Base-by-base conservation (phyloP, 2,797 vertebrate species). In the Amblyopsis hoosieri region DNA sequence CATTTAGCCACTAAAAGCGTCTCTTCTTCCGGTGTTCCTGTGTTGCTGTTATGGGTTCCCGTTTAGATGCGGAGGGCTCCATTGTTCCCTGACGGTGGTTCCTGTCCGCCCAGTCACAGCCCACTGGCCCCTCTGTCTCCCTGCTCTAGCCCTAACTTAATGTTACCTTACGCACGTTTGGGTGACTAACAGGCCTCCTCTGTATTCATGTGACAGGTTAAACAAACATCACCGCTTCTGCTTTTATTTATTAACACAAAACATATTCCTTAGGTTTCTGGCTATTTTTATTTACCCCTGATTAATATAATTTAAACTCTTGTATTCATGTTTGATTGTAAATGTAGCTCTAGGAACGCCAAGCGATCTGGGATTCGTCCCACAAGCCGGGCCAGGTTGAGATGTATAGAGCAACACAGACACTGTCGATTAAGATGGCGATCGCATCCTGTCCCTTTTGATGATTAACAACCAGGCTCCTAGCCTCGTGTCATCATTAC, bases 1-100 rank as follows among this genome's bases (percentile, higher is more conserved):
- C 53, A 63, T 67, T 61, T 52, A 70, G 74, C 76, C 78, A 78
- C 74, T 86, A 76, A 76, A 56, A 66, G 73, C n/a, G 14, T 33
- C 62, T 69, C 62, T 69, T 82, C 71, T 81, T 65, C 62, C 29
- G 46, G 66, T 80, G 72, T 86, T 87, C 75, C 87, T 86, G 82
- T 91, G 76, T 88, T 89, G 69, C 79, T 92, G 88, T 92, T 92
- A 79, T 89, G 86, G 87, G 84, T 91, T 90, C 85, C 88, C 87
- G 78, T 85, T 70, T 60, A 69, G 82, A 57, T 73, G 76, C 80
- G 74, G 65, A 67, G 74, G 79, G 71, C 71, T 74, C 84, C 79
- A 82, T 90, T 91, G 87, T 91, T 80, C 12, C 9, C 61, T 86
- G 84, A 90, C 89, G 85, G 81, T 45, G 62, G 84, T 87, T 85